Conservation (phyloP, 2,113 vertebrate genomes). For the Cynoglossus semilaevis region DNA sequence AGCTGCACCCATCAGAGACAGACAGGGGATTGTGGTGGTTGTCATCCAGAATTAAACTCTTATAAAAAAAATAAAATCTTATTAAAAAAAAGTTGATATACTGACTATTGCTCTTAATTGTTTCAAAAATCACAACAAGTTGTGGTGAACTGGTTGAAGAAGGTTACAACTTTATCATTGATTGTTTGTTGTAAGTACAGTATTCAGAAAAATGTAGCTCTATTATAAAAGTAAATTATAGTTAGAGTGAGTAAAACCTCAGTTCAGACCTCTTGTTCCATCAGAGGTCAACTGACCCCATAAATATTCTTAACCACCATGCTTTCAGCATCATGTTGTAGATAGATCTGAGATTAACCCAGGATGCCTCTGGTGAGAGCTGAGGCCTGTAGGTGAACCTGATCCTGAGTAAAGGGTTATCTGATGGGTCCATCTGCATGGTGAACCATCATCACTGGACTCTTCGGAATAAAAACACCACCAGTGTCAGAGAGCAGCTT, state of each 20-base stretch:
- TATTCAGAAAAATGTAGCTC: neutral
- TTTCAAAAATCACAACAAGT: too few relatives aligned
- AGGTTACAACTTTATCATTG: too few relatives aligned
- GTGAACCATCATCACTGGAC: slow-evolving; percentile 82
- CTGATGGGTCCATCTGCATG: slow-evolving; percentile 66
- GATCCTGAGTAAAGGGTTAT: slow-evolving; percentile 75
- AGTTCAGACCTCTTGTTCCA: slow-evolving; percentile 1
- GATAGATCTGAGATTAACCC: slow-evolving; percentile 42
- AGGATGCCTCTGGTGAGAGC: slow-evolving; percentile 75
- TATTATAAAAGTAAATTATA: neutral
- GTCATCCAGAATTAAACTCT: too few relatives aligned
- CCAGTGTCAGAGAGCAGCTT: slow-evolving; percentile 76
- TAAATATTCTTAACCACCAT: slow-evolving; percentile 27
- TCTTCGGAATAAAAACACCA: slow-evolving; percentile 79
- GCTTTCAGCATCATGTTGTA: slow-evolving; percentile 20
- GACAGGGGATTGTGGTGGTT: too few relatives aligned
- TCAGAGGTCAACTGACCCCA: slow-evolving; percentile 23
- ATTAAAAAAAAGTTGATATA: too few relatives aligned
- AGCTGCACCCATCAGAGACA: too few relatives aligned
- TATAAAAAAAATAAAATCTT: too few relatives aligned
- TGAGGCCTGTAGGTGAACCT: slow-evolving; percentile 72
- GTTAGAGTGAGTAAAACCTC: slow-evolving; percentile 1
- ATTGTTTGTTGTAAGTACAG: too few relatives aligned
- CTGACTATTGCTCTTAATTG: too few relatives aligned
- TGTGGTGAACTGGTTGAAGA: too few relatives aligned